Conservation (phyloP, 2,888 invertebrate genomes). For the Podotricha telesiphe region DNA sequence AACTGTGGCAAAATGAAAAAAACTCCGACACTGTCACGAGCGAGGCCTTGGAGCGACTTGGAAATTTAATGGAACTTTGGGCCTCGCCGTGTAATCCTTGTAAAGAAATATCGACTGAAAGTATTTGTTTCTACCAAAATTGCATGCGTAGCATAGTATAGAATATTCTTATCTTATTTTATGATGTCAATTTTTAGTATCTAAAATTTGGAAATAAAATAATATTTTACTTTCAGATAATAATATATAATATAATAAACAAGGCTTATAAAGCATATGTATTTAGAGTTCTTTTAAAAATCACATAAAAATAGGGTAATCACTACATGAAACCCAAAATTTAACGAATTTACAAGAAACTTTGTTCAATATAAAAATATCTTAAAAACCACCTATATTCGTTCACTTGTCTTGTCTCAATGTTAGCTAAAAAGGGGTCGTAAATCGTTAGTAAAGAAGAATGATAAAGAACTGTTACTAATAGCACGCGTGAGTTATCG, state of each 20-base stretch:
- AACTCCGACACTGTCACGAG: conserved; percentile 28
- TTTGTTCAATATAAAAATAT: too few species aligned
- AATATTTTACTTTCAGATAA: too few species aligned
- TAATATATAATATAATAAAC: too few species aligned
- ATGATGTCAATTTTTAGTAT: too few species aligned
- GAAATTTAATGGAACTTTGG: conserved; percentile 18
- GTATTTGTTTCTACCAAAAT: not conserved
- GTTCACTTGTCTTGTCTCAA: conserved; percentile 20
- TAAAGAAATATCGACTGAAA: not conserved
- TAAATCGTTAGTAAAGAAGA: conserved; percentile 16
- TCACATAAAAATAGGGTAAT: too few species aligned
- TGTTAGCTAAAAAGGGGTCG: conserved; percentile 38
- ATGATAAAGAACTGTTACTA: conserved; percentile 35
- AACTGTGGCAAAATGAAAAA: conserved; percentile 41
- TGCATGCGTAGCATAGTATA: too few species aligned
- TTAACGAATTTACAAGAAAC: too few species aligned
- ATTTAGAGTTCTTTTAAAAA: too few species aligned
- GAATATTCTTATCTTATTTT: too few species aligned
- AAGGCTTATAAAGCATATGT: too few species aligned
- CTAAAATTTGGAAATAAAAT: too few species aligned
- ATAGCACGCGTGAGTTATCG: conserved; percentile 30
- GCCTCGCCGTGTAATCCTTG: not conserved
- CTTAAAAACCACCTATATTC: not conserved
- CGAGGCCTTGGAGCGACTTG: conserved; percentile 2
- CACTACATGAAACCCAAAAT: too few species aligned